These are phyloP conservation scores for Macaca mulatta DNA, from an alignment of 2,113 vertebrate genomes.

Conservation along the genomic window DNA sequence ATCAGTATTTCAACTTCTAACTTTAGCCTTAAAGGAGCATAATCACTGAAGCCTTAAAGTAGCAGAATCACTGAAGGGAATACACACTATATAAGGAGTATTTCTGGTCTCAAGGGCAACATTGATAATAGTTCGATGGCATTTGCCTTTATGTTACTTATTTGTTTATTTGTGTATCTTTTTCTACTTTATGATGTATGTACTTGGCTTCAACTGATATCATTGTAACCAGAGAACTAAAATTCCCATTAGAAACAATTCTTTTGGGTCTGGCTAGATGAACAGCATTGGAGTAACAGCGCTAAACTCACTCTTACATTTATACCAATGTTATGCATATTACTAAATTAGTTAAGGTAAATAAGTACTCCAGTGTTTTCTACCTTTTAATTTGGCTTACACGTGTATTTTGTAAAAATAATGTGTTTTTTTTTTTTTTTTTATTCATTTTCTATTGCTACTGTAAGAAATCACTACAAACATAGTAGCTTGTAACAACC, in stretches of 20 bases:
- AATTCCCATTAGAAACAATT: not conserved
- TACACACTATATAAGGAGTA: not conserved
- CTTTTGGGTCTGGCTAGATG: not conserved
- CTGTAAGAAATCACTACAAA: not conserved
- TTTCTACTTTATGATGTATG: not conserved
- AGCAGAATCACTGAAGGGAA: not conserved
- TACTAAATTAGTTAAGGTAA: not conserved
- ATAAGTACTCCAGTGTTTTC: not conserved
- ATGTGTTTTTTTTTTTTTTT: not conserved
- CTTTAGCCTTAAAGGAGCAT: not conserved
- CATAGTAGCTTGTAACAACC: not conserved
- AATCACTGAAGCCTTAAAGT: too few species aligned
- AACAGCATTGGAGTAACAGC: not conserved
- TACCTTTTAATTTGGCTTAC: not conserved
- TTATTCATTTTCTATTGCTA: too few species aligned
- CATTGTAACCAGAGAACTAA: not conserved
- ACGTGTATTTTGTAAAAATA: not conserved
- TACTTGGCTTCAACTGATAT: not conserved
- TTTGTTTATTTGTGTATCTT: not conserved
- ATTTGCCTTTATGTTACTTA: not conserved
- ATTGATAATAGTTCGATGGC: too few species aligned
- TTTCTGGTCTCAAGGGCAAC: too few species aligned
- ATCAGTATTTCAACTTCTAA: not conserved
- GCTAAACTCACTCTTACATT: not conserved
- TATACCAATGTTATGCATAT: not conserved